Base-by-base conservation (phyloP, 2,888 invertebrate species). In the Frankliniella fusca region DNA sequence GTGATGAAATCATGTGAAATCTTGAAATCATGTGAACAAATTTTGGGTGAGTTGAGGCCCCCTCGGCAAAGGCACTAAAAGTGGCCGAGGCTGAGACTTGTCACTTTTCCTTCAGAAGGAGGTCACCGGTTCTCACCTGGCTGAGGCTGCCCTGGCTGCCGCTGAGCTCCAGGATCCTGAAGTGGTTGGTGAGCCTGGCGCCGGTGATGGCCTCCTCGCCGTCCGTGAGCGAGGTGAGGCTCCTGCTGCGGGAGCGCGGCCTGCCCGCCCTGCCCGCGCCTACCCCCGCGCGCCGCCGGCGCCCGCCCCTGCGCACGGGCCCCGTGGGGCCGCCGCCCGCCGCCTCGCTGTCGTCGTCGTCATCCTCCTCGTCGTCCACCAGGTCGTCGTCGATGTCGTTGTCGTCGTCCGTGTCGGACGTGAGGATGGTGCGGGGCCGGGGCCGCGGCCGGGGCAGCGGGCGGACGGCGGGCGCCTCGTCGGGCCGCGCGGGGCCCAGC, bases 111-210 rank as follows among this genome's bases (percentile, higher is more conserved):
- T n/a, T n/a, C n/a, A n/a, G n/a, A n/a, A n/a, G n/a, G n/a, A n/a
- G n/a, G n/a, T n/a, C n/a, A n/a, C n/a, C n/a, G n/a, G n/a, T n/a
- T n/a, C n/a, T 86, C 86, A 90, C 90, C 89, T 90, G 90, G 86
- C 90, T 90, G 18, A 90, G 88, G 85, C 90, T 90, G 85, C 90
- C 90, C 84, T 89, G 89, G 70, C 89, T 87, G 85, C 90, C 90
- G 85, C 85, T 81, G 61, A 83, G 76, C 82, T 84, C 84, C 20
- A 85, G 83, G 81, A 85, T 83, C 81, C 88, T 89, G 80, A 90
- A 90, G 84, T 87, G 88, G 84, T 89, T 90, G 82, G 84, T 87
- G 84, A 90, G 89, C 48, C 85, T 86, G 82, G 88, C 88, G 82
- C 81, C 23, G 86, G 89, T 89, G 82, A 87, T 65, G 82, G 85